Evolutionary conservation across 2,888 invertebrate species (phyloP), one percentile per base, ranked within the genome.

Genomic region (Drosophila meridionalis): DNA sequence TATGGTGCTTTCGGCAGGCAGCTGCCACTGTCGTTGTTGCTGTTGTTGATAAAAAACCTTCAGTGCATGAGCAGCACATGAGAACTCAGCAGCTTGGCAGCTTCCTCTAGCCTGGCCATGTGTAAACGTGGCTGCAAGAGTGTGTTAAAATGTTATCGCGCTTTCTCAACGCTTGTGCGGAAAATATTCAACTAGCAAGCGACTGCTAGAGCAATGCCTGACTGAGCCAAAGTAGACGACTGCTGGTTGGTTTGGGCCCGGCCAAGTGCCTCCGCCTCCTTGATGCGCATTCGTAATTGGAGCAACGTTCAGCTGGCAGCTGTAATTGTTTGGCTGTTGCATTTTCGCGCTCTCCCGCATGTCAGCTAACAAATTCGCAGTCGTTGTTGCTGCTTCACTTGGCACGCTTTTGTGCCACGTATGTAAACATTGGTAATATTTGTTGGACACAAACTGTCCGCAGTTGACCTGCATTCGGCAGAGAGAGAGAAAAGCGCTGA

Each of bases 81-180:
- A 69, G 72, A 63, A 52, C 59, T 34, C 58, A 43, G 59, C 77
- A 53, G 47, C 26, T 68, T 40, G 58, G 36, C 73, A 63, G 69
- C 9, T 2, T 45, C 14, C 7, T 7, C 48, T 36, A 30, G 20
- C n/a, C 48, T n/a, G 48, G 48, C 32, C 55, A 43, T 36, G 26
- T 58, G 45, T 50, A 7, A 50, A 56, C 40, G 40, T 45, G 9
- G 48, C 28, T 61, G 43, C 48, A 47, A 63, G 70, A 58, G 66
- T 85, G 87, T 89, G 87, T 85, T 82, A 89, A 85, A 87, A 83
- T 90, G 83, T 80, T 90, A 87, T 87, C 90, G 87, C 81, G 76
- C 72, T 87, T 84, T 77, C 79, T 81, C 79, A 69, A 70, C 76
- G 76, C 74, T 81, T 76, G 81, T 81, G 73, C 76, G 74, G 73